Percentiles rank a stretch among this genome's conserved stretches.
Conservation (phyloP, 2,797 vertebrate species). For the Apogon talboti region DNA sequence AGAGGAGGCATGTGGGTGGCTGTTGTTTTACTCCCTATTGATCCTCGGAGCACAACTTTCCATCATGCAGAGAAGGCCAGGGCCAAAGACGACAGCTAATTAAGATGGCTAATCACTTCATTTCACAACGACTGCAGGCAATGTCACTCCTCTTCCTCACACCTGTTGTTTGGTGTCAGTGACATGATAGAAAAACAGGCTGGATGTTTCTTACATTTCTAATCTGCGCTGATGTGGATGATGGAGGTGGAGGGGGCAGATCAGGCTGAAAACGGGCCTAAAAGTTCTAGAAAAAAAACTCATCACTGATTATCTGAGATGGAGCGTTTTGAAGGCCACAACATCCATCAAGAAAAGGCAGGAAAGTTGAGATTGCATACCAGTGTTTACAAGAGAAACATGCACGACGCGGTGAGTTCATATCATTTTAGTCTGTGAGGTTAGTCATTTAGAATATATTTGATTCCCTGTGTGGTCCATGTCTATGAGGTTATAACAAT, state of each 20-base stretch:
- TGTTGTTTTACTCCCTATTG: constrained; percentile 67
- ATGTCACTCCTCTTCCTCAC: constrained; percentile 61
- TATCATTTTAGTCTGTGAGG: too few species aligned
- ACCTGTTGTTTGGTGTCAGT: constrained; percentile 58
- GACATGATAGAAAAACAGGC: constrained; percentile 42
- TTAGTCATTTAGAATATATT: too few species aligned
- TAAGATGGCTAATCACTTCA: constrained; percentile 80
- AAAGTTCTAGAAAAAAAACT: constrained; percentile 9
- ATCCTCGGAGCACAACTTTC: constrained; percentile 74
- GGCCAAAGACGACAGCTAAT: constrained; percentile 79
- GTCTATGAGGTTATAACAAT: too few species aligned
- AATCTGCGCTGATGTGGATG: constrained; percentile 10
- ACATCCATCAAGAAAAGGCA: neutral
- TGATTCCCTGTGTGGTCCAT: too few species aligned
- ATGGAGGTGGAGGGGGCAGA: neutral
- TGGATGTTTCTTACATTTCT: constrained; percentile 11
- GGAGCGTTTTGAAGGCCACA: constrained; percentile 26
- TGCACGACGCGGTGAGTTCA: too few species aligned
- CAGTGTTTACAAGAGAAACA: too few species aligned
- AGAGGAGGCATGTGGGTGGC: constrained; percentile 53
- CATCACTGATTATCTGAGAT: constrained; percentile 29
- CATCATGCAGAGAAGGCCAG: constrained; percentile 71
- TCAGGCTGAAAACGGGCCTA: constrained; percentile 3
- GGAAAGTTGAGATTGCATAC: neutral
- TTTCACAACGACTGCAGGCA: constrained; percentile 70